Evolutionary conservation across 2,797 vertebrate genomes (phyloP), one percentile per base, ranked within the genome.

Genomic region (Erpetoichthys calabaricus): DNA sequence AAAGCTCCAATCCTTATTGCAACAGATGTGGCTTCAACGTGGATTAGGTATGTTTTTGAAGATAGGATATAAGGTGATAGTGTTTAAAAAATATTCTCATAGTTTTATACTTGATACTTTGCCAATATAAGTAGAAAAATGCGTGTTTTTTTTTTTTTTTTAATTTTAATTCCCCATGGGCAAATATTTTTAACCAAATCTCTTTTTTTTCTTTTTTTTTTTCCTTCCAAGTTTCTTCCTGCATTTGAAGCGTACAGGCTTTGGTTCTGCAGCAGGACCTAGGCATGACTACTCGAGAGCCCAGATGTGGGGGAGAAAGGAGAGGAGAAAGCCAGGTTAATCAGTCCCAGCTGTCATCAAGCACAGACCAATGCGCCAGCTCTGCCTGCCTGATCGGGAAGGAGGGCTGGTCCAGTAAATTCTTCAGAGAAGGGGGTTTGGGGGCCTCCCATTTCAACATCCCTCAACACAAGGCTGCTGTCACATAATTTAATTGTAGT

Each of bases 1-100:
- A 98, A 99, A 87, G 94, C 95, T 69, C 96, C 95, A 5, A 98
- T 99, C 69, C 87, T 99, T 72, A 96, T 99, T 65, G 96, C 96
- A 71, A 99, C 95, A 1, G 96, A 99, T 59, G 95, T 99, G 72
- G 96, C 96, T 60, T 98, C 96, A 70, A 70, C 92, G 96, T 74
- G 96, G 96, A 86, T 88, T 99, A 90, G 96, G 96, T 99, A 97
- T 91, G 95, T 97, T 85, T 66, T 56, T 25, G 25, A 25, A 25
- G 53, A 47, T 58, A 51, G 57, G 51, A 51, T 51, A 49, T 41
- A 25, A 25, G 7, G 45, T 44, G 45, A 59, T 8, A 54, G 8
- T 8, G 6, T 8, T 8, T 8, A 6, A 74, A 70, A 74, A 74
- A 75, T 74, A 73, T 69, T 70, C 61, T 73, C 80, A 67, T 74